These are phyloP conservation scores for Drosophila colorata DNA, from an alignment of 2,888 invertebrate genomes.

Conservation along the genomic window DNA sequence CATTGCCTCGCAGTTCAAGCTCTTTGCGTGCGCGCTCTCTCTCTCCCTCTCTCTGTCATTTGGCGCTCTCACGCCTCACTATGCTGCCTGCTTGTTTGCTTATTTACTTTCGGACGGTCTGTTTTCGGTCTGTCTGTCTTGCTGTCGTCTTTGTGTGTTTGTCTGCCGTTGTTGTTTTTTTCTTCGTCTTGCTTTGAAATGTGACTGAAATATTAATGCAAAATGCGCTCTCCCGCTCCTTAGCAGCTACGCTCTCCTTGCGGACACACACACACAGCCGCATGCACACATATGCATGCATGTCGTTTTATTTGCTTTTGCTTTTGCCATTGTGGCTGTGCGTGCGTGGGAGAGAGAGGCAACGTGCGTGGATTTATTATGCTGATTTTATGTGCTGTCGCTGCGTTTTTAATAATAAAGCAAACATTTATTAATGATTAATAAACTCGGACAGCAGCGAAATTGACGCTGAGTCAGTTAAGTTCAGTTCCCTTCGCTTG, in stretches of 20 bases:
- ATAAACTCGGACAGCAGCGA: constrained; percentile 35
- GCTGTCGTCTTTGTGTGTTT: constrained; percentile 44
- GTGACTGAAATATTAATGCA: constrained; percentile 78
- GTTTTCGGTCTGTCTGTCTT: constrained; percentile 36
- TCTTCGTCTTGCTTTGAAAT: constrained; percentile 66
- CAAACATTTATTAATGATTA: constrained; percentile 65
- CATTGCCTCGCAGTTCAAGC: constrained; percentile 2
- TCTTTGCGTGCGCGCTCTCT: constrained; percentile 10
- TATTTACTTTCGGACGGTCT: constrained; percentile 68
- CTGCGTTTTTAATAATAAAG: constrained; percentile 63
- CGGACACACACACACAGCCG: constrained; percentile 7
- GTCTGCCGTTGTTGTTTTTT: constrained; percentile 27
- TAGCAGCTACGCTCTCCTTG: constrained; percentile 50
- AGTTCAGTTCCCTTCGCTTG: background rate
- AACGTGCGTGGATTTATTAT: constrained; percentile 63
- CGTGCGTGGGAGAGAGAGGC: background rate
- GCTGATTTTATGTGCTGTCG: constrained; percentile 66
- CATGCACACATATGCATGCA: constrained; percentile 2
- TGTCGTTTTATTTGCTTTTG: constrained; percentile 35
- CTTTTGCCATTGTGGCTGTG: constrained; percentile 14
- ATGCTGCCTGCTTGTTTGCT: constrained; percentile 60
- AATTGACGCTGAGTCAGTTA: constrained; percentile 56
- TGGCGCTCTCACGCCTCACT: constrained; percentile 9
- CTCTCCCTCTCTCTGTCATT: constrained; percentile 5
- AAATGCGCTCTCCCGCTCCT: constrained; percentile 35